Evolutionary conservation across 2,113 vertebrate genomes (phyloP), one percentile per base, ranked within the genome.

Genomic region (Varanus salvator): DNA sequence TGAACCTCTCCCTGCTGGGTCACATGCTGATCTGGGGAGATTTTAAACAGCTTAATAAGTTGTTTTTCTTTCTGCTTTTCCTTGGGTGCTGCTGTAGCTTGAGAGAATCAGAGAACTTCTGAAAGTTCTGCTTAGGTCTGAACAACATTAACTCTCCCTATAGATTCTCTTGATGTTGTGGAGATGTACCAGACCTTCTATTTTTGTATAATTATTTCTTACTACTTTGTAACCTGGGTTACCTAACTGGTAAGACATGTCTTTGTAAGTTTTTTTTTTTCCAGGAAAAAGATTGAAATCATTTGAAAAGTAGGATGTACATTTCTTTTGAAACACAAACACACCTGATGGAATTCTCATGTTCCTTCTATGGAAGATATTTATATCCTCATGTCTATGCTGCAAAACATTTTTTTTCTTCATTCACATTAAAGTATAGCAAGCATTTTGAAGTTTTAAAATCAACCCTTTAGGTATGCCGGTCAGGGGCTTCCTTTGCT

Each of bases 1-100:
- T 95, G 94, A 97, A 92, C 93, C 96, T 96, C 95, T 95, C 94
- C 96, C 96, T 95, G 94, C 95, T 97, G 95, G 96, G 96, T 97
- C 96, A 93, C 95, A 90, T 94, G 96, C 95, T 96, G 96, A 95
- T 95, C 94, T 91, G 94, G 91, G 88, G 93, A 96, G 95, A 90
- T 94, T 96, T 96, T 94, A 93, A 96, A 93, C 93, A 94, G 93
- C 82, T 89, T 95, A 93, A 95, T 91, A 90, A 94, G 90, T 87
- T 92, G 93, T 89, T 96, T 78, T 96, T 90, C 90, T 94, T 94
- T 90, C 85, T 84, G 84, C 91, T 94, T 95, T 85, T 95, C 88
- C 85, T 95, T 97, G 91, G 90, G 86, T 95, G 92, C 89, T 95
- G 87, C 90, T 90, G 84, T 90, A 90, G 78, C 75, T 81, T 94